Evolutionary conservation across 2,797 vertebrate species (phyloP), one percentile per base, ranked within the genome.

Genomic region (Onychomys arenicola): DNA sequence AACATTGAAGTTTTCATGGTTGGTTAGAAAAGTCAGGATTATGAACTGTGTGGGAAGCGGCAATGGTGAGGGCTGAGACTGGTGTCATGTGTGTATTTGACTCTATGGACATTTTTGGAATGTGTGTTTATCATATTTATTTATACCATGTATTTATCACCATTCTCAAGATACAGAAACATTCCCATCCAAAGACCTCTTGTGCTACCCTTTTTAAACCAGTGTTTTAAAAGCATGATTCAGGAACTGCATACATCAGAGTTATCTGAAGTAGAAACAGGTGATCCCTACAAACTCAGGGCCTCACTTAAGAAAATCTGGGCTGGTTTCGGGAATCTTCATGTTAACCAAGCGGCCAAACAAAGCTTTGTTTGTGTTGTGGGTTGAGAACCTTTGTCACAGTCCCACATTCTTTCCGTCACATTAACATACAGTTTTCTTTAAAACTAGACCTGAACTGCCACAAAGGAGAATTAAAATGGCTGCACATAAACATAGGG

Each of bases 1-100:
- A 96, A 96, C 97, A 93, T 40, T 91, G 76, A 80, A 23, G 23
- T 90, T 92, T 96, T 94, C 65, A 93, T 52, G 57, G 52, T 69
- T 52, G 57, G 52, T 69, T 69, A 94, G 69, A 91, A 94, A 96
- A 89, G 52, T 65, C 37, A 97, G 55, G 21, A 78, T 63, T 78
- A 61, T 55, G 83, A 91, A 82, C 34, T 77, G 52, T 7, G 61
- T 9, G 76, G 49, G 77, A 91, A 29, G 21, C 34, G 34, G 4
- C 77, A 61, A 57, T 14, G 17, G 23, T 71, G 19, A 92, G 87
- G 34, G 40, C 5, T 65, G 40, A 90, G 52, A 21, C 81, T 86
- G 84, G 73, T 57, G 2, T 0, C 61, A 10, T 59, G 16, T 63
- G 32, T 32, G 16, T 27, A 4, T 89, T 46, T 59, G 40, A 40